phyloP scores from a whole-genome alignment of 2,113 vertebrate genomes.

The Kryptolebias marmoratus region DNA sequence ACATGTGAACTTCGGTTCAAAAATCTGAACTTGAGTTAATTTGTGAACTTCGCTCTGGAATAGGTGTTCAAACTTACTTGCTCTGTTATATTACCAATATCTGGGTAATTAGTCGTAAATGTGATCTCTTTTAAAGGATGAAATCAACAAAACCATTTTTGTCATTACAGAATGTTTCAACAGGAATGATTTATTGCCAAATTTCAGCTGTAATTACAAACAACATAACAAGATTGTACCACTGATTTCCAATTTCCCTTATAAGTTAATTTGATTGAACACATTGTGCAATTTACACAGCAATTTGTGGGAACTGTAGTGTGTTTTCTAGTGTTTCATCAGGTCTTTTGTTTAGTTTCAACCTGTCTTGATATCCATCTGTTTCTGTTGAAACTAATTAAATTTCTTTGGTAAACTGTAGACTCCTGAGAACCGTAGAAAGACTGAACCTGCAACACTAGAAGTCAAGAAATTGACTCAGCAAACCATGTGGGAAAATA shows the following conservation, averaged over 20 bases:
- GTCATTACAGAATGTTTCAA: neutral
- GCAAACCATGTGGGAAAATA: slow-evolving; percentile 57
- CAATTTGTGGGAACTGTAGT: too few species aligned
- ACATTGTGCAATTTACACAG: neutral
- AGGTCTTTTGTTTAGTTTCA: slow-evolving; percentile 34
- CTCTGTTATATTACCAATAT: neutral
- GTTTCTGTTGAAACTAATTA: slow-evolving; percentile 58
- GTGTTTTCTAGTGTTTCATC: slow-evolving; percentile 12
- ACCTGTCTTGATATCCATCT: slow-evolving; percentile 21
- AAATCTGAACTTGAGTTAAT: slow-evolving; percentile 29
- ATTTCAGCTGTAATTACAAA: neutral
- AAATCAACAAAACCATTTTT: neutral
- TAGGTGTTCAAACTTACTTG: neutral
- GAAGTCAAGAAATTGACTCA: slow-evolving; percentile 51
- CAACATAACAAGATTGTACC: too few species aligned
- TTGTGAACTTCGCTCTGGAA: neutral
- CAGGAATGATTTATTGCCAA: neutral
- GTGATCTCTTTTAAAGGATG: neutral
- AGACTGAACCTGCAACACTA: slow-evolving; percentile 40
- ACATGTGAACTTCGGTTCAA: slow-evolving; percentile 18
- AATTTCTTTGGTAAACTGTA: slow-evolving; percentile 62
- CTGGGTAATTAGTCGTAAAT: neutral
- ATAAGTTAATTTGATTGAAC: neutral
- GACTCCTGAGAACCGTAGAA: slow-evolving; percentile 61
- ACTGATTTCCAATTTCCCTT: too few species aligned